These are phyloP conservation scores for Paracyprichromis sp. DNA, from an alignment of 2,113 vertebrate genomes.

Conservation along the genomic window DNA sequence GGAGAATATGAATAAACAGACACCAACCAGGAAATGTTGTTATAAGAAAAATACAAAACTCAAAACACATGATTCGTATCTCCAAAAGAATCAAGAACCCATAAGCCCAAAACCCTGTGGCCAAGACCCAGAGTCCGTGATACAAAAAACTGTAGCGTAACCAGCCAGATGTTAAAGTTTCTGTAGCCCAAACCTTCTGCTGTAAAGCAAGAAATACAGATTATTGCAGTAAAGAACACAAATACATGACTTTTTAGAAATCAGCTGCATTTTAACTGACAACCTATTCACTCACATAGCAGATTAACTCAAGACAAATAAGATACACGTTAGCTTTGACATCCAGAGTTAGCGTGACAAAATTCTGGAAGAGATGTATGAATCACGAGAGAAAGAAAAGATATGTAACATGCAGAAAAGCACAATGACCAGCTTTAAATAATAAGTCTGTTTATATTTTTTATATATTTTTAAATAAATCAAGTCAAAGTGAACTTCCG, in stretches of 20 bases:
- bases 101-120: not conserved
- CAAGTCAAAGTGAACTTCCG: not conserved
- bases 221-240: not conserved
- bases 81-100: not conserved
- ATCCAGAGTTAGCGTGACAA: not conserved
- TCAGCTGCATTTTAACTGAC: not conserved
- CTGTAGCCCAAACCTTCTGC: not conserved
- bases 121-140: not conserved
- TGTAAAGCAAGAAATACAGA: not conserved
- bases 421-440: not conserved
- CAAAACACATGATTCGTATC: not conserved
- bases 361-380: not conserved
- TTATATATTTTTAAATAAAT: not conserved
- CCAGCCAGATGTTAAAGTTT: not conserved
- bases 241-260: not conserved
- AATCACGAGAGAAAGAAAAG: not conserved
- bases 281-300: not conserved
- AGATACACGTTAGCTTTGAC: not conserved
- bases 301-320: not conserved
- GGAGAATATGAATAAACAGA: not conserved
- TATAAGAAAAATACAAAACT: not conserved
- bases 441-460: not conserved
- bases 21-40: not conserved
- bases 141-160: not conserved
- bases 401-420: not conserved